A percentile compares a stretch with the other conserved stretches of the same genome.
phyloP scores from a whole-genome alignment of 2,113 vertebrate species.

The Zosterops pallidus region DNA sequence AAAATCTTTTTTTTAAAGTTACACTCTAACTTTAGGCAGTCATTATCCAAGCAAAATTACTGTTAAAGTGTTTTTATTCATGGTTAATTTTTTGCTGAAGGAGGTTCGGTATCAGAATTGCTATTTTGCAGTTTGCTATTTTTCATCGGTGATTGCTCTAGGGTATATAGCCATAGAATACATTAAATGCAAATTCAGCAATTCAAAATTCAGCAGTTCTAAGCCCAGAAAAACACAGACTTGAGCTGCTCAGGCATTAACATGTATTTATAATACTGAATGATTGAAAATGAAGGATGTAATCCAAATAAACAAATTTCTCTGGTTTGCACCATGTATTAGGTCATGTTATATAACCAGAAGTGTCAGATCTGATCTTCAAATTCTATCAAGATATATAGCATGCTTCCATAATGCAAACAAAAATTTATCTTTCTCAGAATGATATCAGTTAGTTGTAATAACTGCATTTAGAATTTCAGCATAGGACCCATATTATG shows the following conservation, averaged over 20 bases:
- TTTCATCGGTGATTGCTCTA: constrained; percentile 3
- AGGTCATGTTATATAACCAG: neutral
- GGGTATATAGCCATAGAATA: neutral
- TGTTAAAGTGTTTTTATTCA: neutral
- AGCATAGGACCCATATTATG: neutral
- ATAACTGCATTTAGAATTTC: neutral
- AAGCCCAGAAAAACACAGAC: neutral
- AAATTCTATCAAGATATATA: neutral
- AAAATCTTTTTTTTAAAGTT: neutral
- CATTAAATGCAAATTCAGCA: constrained; percentile 30
- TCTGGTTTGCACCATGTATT: fast-evolving
- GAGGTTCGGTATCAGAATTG: neutral
- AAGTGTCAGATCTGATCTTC: neutral
- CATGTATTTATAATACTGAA: neutral
- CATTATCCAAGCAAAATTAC: neutral
- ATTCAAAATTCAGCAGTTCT: neutral
- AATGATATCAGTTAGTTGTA: neutral
- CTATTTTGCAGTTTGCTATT: neutral
- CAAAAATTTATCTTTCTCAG: neutral
- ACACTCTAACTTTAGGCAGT: neutral
- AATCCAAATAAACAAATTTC: neutral
- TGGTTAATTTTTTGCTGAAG: neutral
- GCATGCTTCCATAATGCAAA: fast-evolving
- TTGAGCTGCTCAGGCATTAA: neutral
- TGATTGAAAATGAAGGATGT: neutral